phyloP scores from a whole-genome alignment of 2,888 invertebrate species.

The Andrena haemorrhoa region DNA sequence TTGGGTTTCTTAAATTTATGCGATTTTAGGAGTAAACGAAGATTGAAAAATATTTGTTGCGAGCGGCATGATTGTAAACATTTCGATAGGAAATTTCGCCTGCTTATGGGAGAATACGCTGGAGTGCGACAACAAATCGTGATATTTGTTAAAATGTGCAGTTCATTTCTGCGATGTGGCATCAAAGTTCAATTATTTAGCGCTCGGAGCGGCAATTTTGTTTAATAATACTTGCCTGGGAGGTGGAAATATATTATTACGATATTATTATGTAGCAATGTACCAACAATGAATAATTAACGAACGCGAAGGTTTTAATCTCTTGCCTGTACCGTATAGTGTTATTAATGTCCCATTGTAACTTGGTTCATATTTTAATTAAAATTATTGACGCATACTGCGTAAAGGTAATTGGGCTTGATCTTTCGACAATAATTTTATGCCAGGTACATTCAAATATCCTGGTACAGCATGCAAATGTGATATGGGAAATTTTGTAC shows the following conservation, averaged over 20 bases:
- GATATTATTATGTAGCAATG: neutral
- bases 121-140: too few species aligned
- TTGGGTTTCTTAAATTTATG: too few species aligned
- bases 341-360: constrained; percentile 11
- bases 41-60: too few species aligned
- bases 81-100: too few species aligned
- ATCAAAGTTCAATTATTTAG: too few species aligned
- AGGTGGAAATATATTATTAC: neutral
- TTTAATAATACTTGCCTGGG: neutral
- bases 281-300: constrained; percentile 22
- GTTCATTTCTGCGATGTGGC: too few species aligned
- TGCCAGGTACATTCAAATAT: neutral
- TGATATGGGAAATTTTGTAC: neutral
- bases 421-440: constrained; percentile 18
- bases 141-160: too few species aligned
- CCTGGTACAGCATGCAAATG: neutral
- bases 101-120: too few species aligned
- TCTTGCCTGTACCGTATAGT: neutral
- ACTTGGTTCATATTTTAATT: constrained; percentile 18
- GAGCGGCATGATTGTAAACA: too few species aligned
- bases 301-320: constrained; percentile 3
- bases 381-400: constrained; percentile 7
- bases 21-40: too few species aligned
- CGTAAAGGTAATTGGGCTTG: neutral
- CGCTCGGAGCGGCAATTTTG: too few species aligned